Percentiles rank a stretch among this genome's conserved stretches.
Conservation (phyloP, 1,140 invertebrate genomes). For the Campoletis sonorensis region DNA sequence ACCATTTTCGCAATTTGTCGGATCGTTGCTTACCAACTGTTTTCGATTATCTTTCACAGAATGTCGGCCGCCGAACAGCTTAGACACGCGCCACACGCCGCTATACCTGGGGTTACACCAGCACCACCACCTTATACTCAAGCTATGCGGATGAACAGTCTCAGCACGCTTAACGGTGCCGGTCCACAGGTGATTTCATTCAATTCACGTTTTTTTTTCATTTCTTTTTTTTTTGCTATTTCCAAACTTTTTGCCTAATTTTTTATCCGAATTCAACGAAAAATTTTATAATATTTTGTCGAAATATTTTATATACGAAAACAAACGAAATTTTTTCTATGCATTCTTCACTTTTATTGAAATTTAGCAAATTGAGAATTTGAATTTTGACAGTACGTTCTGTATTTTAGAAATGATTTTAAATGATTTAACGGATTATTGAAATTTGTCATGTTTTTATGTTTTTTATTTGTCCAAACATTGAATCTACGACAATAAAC, state of each 20-base stretch:
- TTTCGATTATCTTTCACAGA: conserved; percentile 61
- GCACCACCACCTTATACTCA: conserved; percentile 85
- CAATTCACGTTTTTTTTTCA: conserved; percentile 45
- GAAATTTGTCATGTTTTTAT: neutral
- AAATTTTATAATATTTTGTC: too few species aligned
- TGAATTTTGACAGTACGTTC: too few species aligned
- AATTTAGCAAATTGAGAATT: too few species aligned
- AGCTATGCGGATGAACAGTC: conserved; percentile 75
- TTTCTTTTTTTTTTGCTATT: conserved; percentile 30
- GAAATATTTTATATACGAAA: too few species aligned
- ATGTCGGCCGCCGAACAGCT: conserved; percentile 76
- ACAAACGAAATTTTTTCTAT: too few species aligned
- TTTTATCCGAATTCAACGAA: neutral
- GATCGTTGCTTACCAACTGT: conserved; percentile 45
- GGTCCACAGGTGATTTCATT: conserved; percentile 75
- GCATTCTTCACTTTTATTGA: too few species aligned
- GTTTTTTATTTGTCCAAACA: too few species aligned
- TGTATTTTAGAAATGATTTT: too few species aligned
- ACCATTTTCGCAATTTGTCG: conserved; percentile 63
- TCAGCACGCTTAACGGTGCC: conserved; percentile 76
- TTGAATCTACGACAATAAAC: too few species aligned
- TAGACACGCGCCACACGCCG: conserved; percentile 80
- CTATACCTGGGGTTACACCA: conserved; percentile 86
- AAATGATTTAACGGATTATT: too few species aligned
- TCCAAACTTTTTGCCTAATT: neutral